Conservation (phyloP, 2,888 invertebrate species). For the Rhimphoctona megacephalus region DNA sequence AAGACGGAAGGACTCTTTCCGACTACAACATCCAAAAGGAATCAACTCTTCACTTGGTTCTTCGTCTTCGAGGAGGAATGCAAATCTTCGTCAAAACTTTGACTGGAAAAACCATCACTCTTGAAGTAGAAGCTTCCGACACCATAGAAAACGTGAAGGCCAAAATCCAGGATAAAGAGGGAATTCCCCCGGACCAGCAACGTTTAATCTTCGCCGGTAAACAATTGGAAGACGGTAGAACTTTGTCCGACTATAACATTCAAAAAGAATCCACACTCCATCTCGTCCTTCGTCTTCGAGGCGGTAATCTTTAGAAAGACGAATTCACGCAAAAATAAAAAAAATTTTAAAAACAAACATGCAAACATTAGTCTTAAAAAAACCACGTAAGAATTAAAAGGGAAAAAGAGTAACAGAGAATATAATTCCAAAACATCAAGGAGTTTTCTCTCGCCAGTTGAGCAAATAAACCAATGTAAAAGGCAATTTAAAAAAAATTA, state of each 20-base stretch:
- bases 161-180: conserved; percentile 85
- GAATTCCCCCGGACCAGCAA: conserved; percentile 72
- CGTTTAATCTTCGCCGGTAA: conserved; percentile 74
- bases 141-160: conserved; percentile 88
- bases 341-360: conserved; percentile 1
- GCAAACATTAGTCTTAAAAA: conserved; percentile 2
- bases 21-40: conserved; percentile 80
- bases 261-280: conserved; percentile 74
- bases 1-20: conserved; percentile 70
- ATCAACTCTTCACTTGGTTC: conserved; percentile 87
- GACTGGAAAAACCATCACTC: conserved; percentile 87
- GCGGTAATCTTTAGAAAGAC: conserved; percentile 86
- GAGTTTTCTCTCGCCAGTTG: conserved; percentile 64
- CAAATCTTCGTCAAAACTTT: conserved; percentile 88
- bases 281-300: conserved; percentile 81
- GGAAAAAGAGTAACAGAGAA: conserved; percentile 20
- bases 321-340: conserved; percentile 72
- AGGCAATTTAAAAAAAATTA: conserved; percentile 55
- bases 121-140: conserved; percentile 87
- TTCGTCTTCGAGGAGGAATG: conserved; percentile 88
- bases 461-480: background rate
- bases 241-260: conserved; percentile 72
- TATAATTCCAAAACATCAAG: conserved; percentile 62
- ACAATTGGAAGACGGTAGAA: conserved; percentile 71
- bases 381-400: conserved; percentile 31